Conservation (phyloP, 1,140 invertebrate genomes). For the Drosophila equinoxialis region DNA sequence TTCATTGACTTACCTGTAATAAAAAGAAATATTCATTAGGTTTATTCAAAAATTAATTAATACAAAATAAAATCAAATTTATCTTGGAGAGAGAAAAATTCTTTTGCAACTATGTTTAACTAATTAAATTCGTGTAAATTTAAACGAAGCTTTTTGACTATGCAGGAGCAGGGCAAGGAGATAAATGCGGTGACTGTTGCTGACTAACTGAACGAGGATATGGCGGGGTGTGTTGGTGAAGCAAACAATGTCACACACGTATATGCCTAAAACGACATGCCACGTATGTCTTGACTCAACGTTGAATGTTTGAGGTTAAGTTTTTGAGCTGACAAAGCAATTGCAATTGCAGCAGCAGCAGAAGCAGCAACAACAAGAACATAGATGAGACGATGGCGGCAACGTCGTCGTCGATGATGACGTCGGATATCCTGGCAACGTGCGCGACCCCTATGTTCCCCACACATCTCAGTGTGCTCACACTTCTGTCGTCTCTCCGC, state of each 20-base stretch:
- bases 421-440: constrained; percentile 78
- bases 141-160: not conserved
- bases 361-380: not conserved
- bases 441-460: constrained; percentile 49
- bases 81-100: not conserved
- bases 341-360: constrained; percentile 64
- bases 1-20: constrained; percentile 42
- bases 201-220: not conserved
- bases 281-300: constrained; percentile 45
- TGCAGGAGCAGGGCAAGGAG: not conserved
- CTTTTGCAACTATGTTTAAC: not conserved
- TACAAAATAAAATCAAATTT: not conserved
- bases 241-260: constrained; percentile 55
- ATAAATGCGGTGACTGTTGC: constrained; percentile 10
- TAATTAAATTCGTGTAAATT: constrained; percentile 10
- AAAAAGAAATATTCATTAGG: not conserved
- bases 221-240: not conserved
- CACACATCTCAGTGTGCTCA: not conserved
- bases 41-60: not conserved
- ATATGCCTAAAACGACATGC: constrained; percentile 35
- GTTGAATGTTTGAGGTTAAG: constrained; percentile 71
- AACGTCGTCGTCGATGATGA: constrained; percentile 38
- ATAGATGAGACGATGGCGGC: constrained; percentile 24
- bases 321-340: constrained; percentile 80
- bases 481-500: not conserved